These are phyloP conservation scores for Coracias cyanogaster DNA, from an alignment of 2,797 vertebrate genomes.

Conservation along the genomic window DNA sequence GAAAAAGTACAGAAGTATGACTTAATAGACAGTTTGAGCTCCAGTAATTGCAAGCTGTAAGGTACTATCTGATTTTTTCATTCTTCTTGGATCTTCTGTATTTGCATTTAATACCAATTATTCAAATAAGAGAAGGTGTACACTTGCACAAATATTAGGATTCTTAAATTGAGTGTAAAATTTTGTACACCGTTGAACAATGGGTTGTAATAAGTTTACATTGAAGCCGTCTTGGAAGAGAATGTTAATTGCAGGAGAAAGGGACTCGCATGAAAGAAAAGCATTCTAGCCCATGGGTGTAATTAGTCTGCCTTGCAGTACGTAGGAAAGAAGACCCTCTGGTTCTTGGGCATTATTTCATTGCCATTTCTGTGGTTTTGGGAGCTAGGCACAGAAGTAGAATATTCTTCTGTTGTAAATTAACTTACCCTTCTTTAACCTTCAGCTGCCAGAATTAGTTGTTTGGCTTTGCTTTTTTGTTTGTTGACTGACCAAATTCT, in stretches of 20 bases:
- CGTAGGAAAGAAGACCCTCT: rapidly evolving
- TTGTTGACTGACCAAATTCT: slow-evolving; percentile 63
- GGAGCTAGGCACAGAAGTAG: not conserved
- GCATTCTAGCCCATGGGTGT: not conserved
- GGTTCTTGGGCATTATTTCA: not conserved
- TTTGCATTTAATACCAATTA: not conserved
- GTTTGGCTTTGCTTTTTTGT: slow-evolving; percentile 35
- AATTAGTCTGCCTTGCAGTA: not conserved
- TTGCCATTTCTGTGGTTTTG: not conserved
- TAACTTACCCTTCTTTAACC: slow-evolving; percentile 51
- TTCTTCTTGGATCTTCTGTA: not conserved
- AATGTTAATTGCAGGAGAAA: not conserved
- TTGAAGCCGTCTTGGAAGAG: not conserved
- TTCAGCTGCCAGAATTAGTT: slow-evolving; percentile 46
- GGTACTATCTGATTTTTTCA: not conserved
- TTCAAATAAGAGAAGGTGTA: not conserved
- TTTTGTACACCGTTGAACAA: not conserved
- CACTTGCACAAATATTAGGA: not conserved
- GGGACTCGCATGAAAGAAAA: not conserved
- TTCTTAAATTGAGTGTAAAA: not conserved
- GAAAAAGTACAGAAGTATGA: not conserved
- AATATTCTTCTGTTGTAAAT: not conserved
- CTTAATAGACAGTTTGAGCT: not conserved
- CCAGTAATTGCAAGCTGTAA: not conserved
- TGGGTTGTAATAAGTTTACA: not conserved